Percentiles rank a stretch among this genome's conserved stretches.
These are phyloP conservation scores for Caenorhabditis afra DNA, from an alignment of 2,888 invertebrate species.

Conservation along the genomic window DNA sequence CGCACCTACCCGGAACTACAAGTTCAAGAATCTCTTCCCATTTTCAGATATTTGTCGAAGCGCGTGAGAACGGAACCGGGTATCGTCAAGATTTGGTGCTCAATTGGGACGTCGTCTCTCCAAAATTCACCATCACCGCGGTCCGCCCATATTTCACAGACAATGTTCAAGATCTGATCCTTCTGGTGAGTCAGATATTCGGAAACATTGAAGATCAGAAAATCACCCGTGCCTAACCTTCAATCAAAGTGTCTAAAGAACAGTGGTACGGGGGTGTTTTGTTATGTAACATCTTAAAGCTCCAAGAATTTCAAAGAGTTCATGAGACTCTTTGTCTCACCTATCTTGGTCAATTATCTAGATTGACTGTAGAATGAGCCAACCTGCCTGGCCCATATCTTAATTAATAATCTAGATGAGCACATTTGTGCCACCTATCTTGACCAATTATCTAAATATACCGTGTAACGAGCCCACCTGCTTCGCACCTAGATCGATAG, in stretches of 20 bases:
- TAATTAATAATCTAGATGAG: too few relatives aligned
- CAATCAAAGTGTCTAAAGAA: conserved; percentile 3
- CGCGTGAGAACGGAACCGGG: conserved; percentile 65
- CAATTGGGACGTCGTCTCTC: conserved; percentile 56
- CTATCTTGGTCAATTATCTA: too few relatives aligned
- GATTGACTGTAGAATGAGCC: too few relatives aligned
- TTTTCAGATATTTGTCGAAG: conserved; percentile 55
- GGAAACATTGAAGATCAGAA: not conserved
- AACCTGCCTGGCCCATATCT: too few relatives aligned
- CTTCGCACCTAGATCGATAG: too few relatives aligned
- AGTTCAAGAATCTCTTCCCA: not conserved
- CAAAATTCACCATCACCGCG: conserved; percentile 66
- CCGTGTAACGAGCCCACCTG: too few relatives aligned
- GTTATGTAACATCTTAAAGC: too few relatives aligned
- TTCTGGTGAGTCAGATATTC: conserved; percentile 27
- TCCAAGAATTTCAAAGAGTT: too few relatives aligned
- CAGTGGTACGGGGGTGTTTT: not conserved
- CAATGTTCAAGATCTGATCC: conserved; percentile 29
- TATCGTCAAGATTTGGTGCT: conserved; percentile 50
- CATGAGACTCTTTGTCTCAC: too few relatives aligned
- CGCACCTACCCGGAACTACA: not conserved
- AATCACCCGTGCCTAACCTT: not conserved
- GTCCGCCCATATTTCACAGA: conserved; percentile 61
- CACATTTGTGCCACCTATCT: too few relatives aligned
- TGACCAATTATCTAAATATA: too few relatives aligned